Percentiles rank a stretch among this genome's conserved stretches.
Evolutionary conservation across 2,797 vertebrate genomes (phyloP).

Genomic region (Sebastiscus albofasciatus): DNA sequence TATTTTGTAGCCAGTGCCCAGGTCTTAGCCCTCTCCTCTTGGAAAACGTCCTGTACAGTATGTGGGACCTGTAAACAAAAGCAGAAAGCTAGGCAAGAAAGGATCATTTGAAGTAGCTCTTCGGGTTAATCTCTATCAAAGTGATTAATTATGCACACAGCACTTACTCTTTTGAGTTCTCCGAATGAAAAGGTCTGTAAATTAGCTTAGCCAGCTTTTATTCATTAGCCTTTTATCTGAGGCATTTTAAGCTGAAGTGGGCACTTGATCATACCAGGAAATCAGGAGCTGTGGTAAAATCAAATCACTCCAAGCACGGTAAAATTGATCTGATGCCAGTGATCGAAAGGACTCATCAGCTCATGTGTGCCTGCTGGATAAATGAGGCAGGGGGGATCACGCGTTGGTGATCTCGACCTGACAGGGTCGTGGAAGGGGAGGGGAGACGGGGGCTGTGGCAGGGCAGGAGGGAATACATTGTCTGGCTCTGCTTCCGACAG

Average conservation of each 20-base stretch:
- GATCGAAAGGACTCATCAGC: slow-evolving; percentile 56
- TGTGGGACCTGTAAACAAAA: slow-evolving; percentile 28
- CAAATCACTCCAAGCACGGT: slow-evolving; percentile 30
- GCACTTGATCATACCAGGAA: slow-evolving; percentile 33
- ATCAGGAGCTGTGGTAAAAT: background rate
- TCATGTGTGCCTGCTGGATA: slow-evolving; percentile 43
- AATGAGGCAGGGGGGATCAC: slow-evolving; percentile 24
- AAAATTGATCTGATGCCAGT: slow-evolving; percentile 55
- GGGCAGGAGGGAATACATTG: slow-evolving; percentile 28
- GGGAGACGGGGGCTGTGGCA: background rate
- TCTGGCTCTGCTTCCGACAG: slow-evolving; percentile 57
- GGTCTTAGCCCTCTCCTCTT: background rate
- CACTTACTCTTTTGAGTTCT: slow-evolving; percentile 19
- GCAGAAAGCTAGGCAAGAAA: background rate
- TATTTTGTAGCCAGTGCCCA: background rate
- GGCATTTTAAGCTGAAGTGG: slow-evolving; percentile 33
- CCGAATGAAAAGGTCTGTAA: slow-evolving; percentile 21
- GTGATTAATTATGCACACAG: slow-evolving; percentile 24
- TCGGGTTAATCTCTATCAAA: slow-evolving; percentile 21
- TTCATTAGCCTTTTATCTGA: slow-evolving; percentile 55
- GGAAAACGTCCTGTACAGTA: background rate
- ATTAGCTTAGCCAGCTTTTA: slow-evolving; percentile 25
- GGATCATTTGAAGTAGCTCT: slow-evolving; percentile 1
- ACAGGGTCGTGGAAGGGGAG: slow-evolving; percentile 19
- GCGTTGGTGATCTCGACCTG: slow-evolving; percentile 24